Percentiles rank a stretch among this genome's conserved stretches.
Conservation (phyloP, 2,888 invertebrate genomes). For the Epinotia brunnichana region DNA sequence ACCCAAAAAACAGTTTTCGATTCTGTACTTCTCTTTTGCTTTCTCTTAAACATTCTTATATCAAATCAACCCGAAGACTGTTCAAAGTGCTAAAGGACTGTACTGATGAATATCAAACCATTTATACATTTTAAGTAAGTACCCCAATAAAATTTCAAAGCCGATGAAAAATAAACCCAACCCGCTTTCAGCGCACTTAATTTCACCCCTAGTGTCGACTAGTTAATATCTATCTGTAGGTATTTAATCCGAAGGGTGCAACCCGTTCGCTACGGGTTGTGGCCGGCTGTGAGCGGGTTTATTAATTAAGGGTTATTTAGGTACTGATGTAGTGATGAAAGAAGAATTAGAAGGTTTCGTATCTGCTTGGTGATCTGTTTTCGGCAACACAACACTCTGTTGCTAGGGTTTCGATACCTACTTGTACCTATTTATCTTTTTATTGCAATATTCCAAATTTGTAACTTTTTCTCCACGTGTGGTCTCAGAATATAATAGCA, state of each 20-base stretch:
- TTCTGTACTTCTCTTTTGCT: too few relatives aligned
- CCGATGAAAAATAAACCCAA: constrained; percentile 24
- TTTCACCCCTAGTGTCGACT: constrained; percentile 30
- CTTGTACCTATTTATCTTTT: too few relatives aligned
- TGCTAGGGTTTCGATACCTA: too few relatives aligned
- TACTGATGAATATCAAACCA: background rate
- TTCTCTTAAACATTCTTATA: too few relatives aligned
- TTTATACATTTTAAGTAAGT: background rate
- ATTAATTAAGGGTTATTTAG: constrained; percentile 39
- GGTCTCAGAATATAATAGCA: too few relatives aligned
- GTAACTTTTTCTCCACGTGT: too few relatives aligned
- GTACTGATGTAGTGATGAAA: constrained; percentile 12
- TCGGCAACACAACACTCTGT: background rate
- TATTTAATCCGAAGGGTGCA: constrained; percentile 35
- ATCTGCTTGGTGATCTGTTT: background rate
- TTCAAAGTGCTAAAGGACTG: background rate
- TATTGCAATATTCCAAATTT: background rate
- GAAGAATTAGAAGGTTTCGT: background rate
- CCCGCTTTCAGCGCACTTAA: constrained; percentile 32
- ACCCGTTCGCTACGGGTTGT: constrained; percentile 18
- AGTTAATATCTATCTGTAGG: constrained; percentile 42
- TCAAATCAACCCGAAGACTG: too few relatives aligned
- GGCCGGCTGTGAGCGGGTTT: constrained; percentile 27
- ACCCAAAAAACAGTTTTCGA: too few relatives aligned
- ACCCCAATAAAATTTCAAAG: constrained; percentile 8